Evolutionary conservation across 2,888 invertebrate species (phyloP).

Genomic region (Horisme vitalbata): DNA sequence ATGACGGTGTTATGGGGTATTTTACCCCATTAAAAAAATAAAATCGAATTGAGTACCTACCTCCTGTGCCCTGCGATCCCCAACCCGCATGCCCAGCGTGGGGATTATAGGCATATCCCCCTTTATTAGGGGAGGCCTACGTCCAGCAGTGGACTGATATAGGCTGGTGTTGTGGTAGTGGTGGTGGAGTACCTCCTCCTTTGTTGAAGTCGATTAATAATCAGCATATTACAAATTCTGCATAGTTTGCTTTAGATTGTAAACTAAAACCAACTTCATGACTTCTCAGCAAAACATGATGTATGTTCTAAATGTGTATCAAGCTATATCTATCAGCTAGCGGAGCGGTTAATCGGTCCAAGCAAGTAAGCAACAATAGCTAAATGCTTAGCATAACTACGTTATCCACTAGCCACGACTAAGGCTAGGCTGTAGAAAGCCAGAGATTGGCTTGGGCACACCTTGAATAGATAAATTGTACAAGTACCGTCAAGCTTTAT

Average conservation of each 20-base stretch:
- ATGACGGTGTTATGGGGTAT: too few relatives aligned
- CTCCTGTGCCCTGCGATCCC: too few relatives aligned
- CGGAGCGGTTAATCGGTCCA: constrained; percentile 35
- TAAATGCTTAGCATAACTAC: constrained; percentile 48
- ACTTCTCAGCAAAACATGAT: constrained; percentile 24
- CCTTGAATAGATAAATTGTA: constrained; percentile 7
- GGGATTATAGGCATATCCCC: too few relatives aligned
- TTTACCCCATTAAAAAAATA: too few relatives aligned
- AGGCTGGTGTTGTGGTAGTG: too few relatives aligned
- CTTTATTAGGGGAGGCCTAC: too few relatives aligned
- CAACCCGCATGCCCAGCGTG: too few relatives aligned
- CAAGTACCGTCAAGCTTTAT: not conserved
- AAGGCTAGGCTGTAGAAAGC: constrained; percentile 16
- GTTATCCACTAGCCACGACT: constrained; percentile 43
- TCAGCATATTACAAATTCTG: constrained; percentile 17
- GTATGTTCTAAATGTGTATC: constrained; percentile 21
- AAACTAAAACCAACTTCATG: constrained; percentile 25
- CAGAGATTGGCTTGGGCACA: constrained; percentile 8
- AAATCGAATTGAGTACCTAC: too few relatives aligned
- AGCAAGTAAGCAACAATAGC: constrained; percentile 34
- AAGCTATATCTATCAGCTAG: constrained; percentile 33
- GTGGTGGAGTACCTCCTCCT: too few relatives aligned
- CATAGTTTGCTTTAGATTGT: constrained; percentile 12
- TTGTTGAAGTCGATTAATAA: too few relatives aligned
- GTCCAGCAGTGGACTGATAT: too few relatives aligned